Evolutionary conservation across 2,113 vertebrate genomes (phyloP), one percentile per base, ranked within the genome.

Genomic region (Suricata suricatta): DNA sequence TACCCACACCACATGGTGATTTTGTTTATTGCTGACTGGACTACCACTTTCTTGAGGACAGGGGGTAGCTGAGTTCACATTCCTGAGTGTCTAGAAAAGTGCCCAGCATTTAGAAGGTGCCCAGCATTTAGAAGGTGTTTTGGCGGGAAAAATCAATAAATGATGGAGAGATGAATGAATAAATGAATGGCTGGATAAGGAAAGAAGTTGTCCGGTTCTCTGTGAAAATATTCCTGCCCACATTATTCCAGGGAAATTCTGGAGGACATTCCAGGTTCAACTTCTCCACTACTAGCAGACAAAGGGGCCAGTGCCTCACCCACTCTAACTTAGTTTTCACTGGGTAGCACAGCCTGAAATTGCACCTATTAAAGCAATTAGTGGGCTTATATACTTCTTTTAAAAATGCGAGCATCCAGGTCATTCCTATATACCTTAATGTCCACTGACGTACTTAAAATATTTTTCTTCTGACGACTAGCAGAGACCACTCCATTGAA

Each of bases 381-480:
- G 35, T 47, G 47, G 35, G 52, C 27, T 52, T n/a, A 13, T 6
- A 44, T 17, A 25, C 2, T 71, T 77, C 68, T 79, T 74, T 25
- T 21, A 86, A 93, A 93, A 93, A 82, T 44, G 68, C 12, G 54
- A 66, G 54, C 23, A 19, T 44, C 47, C 38, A 89, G 13, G n/a
- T 6, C 63, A 90, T 90, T 63, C n/a, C 21, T 80, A 50, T 19
- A 35, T 12, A 68, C 21, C 10, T 89, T 83, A 83, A n/a, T 1
- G 33, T 13, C 57, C 52, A n/a, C 35, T 57, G n/a, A 83, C 74
- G 83, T 35, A 76, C n/a, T n/a, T 81, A 35, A 54, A 71, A n/a
- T 82, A 57, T 71, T 88, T 95, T 97, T 60, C 68, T 17, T 90
- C 76, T 64, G 80, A 93, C 14, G 23, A 13, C 69, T n/a, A 88